Base-by-base conservation (phyloP, 2,888 invertebrate genomes). In the Junonia oenone region DNA sequence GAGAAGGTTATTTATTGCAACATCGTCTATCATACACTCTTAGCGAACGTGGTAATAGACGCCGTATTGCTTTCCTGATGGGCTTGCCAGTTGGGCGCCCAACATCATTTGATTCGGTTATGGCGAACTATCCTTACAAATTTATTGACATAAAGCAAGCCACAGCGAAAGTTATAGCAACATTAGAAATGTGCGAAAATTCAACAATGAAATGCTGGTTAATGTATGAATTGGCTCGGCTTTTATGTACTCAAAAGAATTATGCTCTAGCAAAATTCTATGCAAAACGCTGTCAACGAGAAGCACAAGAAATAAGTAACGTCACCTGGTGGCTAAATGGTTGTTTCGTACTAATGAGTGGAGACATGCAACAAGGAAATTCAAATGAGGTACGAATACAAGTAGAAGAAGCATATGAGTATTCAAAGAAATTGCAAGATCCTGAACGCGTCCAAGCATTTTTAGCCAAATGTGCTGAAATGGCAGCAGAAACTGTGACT, bases 361-460 rank as follows among this genome's bases (percentile, higher is more conserved):
- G 88, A 1, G 90, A 90, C 48, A 88, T 90, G 87, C 88, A 88
- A 61, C 90, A 90, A 67, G 83, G 83, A 2, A 90, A 90, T 53
- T 73, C 83, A 0, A 89, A 89, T 52, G 90, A 90, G 58, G 87
- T 90, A 4, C 78, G 84, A 8, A 77, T 83, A 52, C 76, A 81
- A 62, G 86, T 89, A 0, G 90, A 88, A 60, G 87, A 87, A 64
- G 88, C 88, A 9, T 78, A 75, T 47, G 83, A 86, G 59, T 84
- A 75, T 73, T 76, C 85, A 0, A 87, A 86, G 61, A 85, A 81
- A 62, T 52, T 87, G 61, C 80, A 77, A 51, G 83, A 87, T 65
- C 76, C 85, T 1, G 89, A 87, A 64, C 71, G 78, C 48, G 78
- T 89, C 1, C 84, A 83, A 59, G 81, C 87, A 0, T 89, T 90